Conservation (phyloP, 2,113 vertebrate species). For the Corythornis vintsioides region DNA sequence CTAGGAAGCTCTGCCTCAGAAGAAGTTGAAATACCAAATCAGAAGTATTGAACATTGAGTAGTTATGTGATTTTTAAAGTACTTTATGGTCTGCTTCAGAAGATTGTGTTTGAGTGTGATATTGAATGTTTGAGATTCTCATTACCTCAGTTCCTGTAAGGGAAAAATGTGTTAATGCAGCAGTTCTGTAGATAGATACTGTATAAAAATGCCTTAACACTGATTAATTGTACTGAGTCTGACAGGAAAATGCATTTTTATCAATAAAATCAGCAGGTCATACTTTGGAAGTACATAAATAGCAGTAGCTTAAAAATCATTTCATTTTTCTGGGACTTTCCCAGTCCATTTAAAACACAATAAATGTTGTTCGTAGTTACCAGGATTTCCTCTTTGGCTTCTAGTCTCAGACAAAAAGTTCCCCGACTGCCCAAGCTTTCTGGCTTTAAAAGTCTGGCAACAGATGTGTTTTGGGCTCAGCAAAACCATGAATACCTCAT, state of each 20-base stretch:
- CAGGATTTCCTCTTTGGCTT: conserved; percentile 66
- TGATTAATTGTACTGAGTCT: background rate
- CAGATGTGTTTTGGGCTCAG: background rate
- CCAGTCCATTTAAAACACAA: conserved; percentile 3
- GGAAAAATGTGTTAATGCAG: conserved; percentile 4
- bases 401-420: background rate
- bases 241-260: background rate
- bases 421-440: background rate
- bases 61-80: background rate
- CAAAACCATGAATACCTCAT: background rate
- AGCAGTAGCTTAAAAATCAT: background rate
- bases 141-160: background rate
- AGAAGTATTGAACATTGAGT: background rate
- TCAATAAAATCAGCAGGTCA: background rate
- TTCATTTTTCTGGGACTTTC: background rate
- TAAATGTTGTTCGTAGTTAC: conserved; percentile 36
- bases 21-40: background rate
- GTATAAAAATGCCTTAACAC: background rate
- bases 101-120: background rate
- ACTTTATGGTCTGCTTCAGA: background rate
- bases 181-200: background rate
- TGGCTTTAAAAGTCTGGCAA: background rate
- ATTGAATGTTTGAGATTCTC: background rate
- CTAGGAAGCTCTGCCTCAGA: background rate
- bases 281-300: conserved; percentile 3